These are phyloP conservation scores for Speoplatyrhinus poulsoni DNA, from an alignment of 2,113 vertebrate species.

Conservation along the genomic window DNA sequence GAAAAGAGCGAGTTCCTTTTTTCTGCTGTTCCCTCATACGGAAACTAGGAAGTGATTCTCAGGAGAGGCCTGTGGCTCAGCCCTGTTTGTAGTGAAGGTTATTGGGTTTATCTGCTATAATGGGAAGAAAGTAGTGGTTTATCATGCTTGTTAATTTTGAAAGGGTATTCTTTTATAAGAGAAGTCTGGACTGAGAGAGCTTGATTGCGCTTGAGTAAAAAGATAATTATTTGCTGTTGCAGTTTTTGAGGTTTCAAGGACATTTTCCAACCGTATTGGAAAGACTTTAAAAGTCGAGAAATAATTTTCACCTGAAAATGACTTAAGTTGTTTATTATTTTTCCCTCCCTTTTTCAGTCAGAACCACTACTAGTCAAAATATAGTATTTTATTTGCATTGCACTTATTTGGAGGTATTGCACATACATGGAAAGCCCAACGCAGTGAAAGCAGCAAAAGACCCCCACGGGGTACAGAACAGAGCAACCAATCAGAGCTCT, in stretches of 20 bases:
- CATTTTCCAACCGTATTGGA: neutral
- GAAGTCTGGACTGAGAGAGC: neutral
- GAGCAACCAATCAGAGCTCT: no score
- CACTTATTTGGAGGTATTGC: no score
- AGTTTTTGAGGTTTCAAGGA: neutral
- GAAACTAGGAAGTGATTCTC: slow-evolving; percentile 21
- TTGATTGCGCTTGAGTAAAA: neutral
- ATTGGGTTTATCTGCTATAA: slow-evolving; percentile 27
- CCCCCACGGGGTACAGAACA: no score
- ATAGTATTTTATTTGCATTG: no score
- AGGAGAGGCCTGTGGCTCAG: slow-evolving; percentile 21
- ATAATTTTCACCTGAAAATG: no score
- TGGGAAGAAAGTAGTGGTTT: slow-evolving; percentile 12
- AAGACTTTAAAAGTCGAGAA: no score
- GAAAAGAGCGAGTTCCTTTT: slow-evolving; percentile 11
- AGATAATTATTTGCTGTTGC: neutral
- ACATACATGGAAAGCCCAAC: no score
- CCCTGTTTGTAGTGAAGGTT: neutral
- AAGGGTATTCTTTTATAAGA: no score
- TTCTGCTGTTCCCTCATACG: slow-evolving; percentile 20
- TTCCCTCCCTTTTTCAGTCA: neutral
- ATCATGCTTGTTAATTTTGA: no score
- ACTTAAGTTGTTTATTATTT: neutral
- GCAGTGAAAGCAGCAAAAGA: no score
- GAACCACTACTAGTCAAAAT: no score